phyloP scores from a whole-genome alignment of 92 coral and sea anemone species.

The Umimayanthus kanabou region DNA sequence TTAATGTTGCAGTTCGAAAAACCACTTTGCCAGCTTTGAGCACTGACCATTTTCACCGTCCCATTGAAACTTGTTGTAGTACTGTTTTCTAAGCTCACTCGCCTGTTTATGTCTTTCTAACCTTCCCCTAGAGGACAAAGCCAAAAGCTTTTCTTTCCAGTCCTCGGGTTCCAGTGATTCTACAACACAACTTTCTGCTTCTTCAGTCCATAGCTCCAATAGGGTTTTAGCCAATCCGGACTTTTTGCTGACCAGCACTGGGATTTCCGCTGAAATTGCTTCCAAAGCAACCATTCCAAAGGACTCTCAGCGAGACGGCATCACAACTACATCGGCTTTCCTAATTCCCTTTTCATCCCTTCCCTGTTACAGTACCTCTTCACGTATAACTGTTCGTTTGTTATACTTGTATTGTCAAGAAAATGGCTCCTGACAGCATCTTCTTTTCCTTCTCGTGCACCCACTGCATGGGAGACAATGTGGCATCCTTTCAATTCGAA shows the following conservation, averaged over 20 bases:
- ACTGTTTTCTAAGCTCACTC: background rate
- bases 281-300: conserved; percentile 17
- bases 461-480: background rate
- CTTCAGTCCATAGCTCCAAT: background rate
- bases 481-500: conserved; percentile 37
- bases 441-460: background rate
- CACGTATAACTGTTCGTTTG: background rate
- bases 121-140: background rate
- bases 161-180: background rate
- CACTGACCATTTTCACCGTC: background rate
- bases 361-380: background rate
- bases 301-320: conserved; percentile 18
- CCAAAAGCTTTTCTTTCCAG: background rate
- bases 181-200: background rate
- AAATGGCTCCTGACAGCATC: background rate
- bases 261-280: conserved; percentile 8
- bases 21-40: background rate
- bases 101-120: background rate
- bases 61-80: background rate
- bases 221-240: background rate
- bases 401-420: background rate
- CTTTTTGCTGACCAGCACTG: background rate
- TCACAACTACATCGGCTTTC: background rate
- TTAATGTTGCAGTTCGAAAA: background rate
- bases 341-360: background rate